phyloP scores from a whole-genome alignment of 2,888 invertebrate genomes.

The Octonoba sinensis region DNA sequence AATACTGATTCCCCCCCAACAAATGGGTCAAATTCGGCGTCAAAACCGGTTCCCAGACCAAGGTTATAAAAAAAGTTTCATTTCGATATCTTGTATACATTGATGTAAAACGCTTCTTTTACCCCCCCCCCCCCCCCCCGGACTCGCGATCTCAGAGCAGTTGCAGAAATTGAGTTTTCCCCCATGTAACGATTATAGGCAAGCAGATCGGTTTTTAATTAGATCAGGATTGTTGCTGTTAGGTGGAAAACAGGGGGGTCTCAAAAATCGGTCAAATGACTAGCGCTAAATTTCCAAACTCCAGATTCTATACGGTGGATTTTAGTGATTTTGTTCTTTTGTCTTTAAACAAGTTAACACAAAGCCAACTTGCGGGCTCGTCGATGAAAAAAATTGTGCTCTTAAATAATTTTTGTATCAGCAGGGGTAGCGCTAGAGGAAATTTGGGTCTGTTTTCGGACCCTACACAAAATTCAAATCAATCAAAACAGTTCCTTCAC shows the following conservation, averaged over 20 bases:
- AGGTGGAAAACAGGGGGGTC: too few relatives aligned
- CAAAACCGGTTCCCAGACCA: slow-evolving; percentile 54
- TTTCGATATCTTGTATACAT: slow-evolving; percentile 19
- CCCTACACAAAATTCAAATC: too few relatives aligned
- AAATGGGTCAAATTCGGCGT: slow-evolving; percentile 30
- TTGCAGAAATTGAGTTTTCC: neutral
- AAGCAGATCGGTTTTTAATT: slow-evolving; percentile 42
- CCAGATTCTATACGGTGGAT: neutral
- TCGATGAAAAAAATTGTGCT: too few relatives aligned
- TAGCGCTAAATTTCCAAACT: neutral
- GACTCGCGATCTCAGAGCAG: neutral
- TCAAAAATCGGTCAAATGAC: slow-evolving; percentile 2
- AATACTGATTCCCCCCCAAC: slow-evolving; percentile 12
- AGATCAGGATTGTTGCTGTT: neutral
- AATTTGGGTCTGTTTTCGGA: too few relatives aligned
- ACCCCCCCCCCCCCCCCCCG: neutral
- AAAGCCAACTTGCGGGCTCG: neutral
- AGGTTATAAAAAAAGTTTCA: slow-evolving; percentile 26
- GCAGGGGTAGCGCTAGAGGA: too few relatives aligned
- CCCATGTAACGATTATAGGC: neutral
- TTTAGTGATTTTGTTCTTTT: neutral
- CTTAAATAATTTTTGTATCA: too few relatives aligned
- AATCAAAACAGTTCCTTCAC: too few relatives aligned
- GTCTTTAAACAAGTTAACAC: neutral
- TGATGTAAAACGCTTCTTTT: slow-evolving; percentile 11